Evolutionary conservation across 2,113 vertebrate genomes (phyloP), one percentile per base, ranked within the genome.

Genomic region (Sylvia atricapilla): DNA sequence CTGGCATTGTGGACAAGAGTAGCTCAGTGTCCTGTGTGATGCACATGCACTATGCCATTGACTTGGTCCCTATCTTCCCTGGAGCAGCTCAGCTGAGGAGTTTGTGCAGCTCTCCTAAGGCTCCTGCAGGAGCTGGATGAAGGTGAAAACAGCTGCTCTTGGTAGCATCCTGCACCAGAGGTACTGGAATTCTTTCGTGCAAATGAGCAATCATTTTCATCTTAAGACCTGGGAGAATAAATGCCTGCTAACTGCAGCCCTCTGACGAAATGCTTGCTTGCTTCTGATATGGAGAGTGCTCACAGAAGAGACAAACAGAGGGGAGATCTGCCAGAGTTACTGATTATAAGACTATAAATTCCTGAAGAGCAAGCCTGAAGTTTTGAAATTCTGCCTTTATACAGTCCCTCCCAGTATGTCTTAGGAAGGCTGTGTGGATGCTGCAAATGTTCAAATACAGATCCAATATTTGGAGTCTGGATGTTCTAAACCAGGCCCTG

Each of bases 21-120:
- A 80, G 11, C 24, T 21, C 33, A 11, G 24, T 25, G 33, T 27
- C 27, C 43, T 64, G 44, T n/a, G 35, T 0, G 0, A n/a, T 21
- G 20, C 0, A 6, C 0, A 2, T 43, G 22, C 15, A 6, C 22
- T 35, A 47, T 78, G 66, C 41, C 3, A 0, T 4, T 39, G 59
- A 31, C 47, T 63, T 9, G 21, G 23, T 68, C 16, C 27, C 20
- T 8, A 0, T 16, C 22, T 56, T 72, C 19, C 53, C 28, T 13
- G 41, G 35, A 37, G 25, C 37, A 37, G 15, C 56, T 70, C 6
- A 30, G 60, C 39, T 47, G 56, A 59, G 47, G 60, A 22, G 23
- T 18, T 24, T 31, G 39, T 67, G 43, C 15, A 43, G 64, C 59
- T 60, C 0, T 0, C 25, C 27, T 2, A 13, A 52, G 47, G 43